Evolutionary conservation across 2,797 vertebrate species (phyloP).

Genomic region (Yasuhikotakia modesta): DNA sequence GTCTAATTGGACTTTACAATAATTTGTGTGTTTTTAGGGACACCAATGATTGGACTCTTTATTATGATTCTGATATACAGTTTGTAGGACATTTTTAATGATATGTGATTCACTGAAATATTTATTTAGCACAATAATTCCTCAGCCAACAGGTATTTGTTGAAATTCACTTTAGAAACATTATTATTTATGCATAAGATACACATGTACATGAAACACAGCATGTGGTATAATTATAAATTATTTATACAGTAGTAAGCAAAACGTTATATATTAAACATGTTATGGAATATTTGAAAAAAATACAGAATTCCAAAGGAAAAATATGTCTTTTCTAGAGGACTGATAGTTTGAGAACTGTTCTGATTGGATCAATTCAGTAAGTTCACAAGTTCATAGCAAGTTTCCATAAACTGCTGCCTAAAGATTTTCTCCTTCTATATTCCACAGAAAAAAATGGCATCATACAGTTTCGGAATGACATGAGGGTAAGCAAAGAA

Average conservation of each 20-base stretch:
- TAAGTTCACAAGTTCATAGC: too few species aligned
- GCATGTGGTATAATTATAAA: conserved; percentile 9
- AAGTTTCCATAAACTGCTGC: too few species aligned
- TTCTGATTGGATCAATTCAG: background rate
- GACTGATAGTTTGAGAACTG: background rate
- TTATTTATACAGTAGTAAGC: background rate
- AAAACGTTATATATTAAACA: background rate
- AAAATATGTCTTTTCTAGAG: background rate
- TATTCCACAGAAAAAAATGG: background rate
- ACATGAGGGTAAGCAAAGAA: background rate
- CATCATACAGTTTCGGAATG: background rate
- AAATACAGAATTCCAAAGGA: background rate
- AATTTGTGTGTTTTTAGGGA: too few species aligned
- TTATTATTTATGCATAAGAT: conserved; percentile 5
- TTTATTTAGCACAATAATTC: too few species aligned
- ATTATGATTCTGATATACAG: too few species aligned
- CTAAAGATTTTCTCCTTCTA: too few species aligned
- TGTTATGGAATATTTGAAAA: background rate
- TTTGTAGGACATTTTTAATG: too few species aligned
- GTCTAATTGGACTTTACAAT: too few species aligned
- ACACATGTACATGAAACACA: background rate
- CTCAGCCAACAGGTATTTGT: too few species aligned
- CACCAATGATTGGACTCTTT: too few species aligned
- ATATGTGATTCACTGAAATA: too few species aligned
- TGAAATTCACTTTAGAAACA: too few species aligned